Evolutionary conservation across 2,113 vertebrate species (phyloP).

Genomic region (Hemicordylus capensis): DNA sequence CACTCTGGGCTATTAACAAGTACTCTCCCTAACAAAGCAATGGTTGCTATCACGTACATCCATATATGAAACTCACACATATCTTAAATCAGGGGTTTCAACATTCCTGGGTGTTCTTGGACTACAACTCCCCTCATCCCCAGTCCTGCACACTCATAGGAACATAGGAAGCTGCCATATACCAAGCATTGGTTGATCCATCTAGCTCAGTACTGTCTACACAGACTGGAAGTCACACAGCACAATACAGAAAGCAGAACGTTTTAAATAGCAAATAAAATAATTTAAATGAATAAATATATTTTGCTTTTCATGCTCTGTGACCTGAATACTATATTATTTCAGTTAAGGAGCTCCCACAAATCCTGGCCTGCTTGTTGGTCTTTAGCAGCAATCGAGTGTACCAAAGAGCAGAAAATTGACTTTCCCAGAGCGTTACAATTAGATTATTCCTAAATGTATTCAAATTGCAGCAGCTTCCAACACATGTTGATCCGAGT

Average conservation of each 20-base stretch:
- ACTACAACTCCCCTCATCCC: too few species aligned
- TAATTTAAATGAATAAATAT: background rate
- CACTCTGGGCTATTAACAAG: too few species aligned
- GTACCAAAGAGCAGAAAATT: conserved; percentile 34
- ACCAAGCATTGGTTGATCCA: too few species aligned
- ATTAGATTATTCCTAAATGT: background rate
- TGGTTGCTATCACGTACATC: too few species aligned
- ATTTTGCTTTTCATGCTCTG: background rate
- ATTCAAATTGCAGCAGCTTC: background rate
- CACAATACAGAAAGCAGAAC: too few species aligned
- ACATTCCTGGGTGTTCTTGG: too few species aligned
- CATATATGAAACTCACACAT: too few species aligned
- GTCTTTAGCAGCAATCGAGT: conserved; percentile 7
- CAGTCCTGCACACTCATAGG: too few species aligned
- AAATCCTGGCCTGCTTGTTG: background rate
- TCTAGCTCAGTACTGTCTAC: too few species aligned
- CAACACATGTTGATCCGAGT: background rate
- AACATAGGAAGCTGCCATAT: too few species aligned
- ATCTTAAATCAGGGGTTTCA: too few species aligned
- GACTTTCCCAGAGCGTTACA: conserved; percentile 18
- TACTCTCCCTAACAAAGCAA: too few species aligned
- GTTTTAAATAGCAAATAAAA: background rate
- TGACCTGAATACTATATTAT: background rate
- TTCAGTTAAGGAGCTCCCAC: background rate
- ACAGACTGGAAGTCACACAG: background rate